Evolutionary conservation across 2,113 vertebrate species (phyloP), one percentile per base, ranked within the genome.

Genomic region (Tretioscincus oriximinensis): DNA sequence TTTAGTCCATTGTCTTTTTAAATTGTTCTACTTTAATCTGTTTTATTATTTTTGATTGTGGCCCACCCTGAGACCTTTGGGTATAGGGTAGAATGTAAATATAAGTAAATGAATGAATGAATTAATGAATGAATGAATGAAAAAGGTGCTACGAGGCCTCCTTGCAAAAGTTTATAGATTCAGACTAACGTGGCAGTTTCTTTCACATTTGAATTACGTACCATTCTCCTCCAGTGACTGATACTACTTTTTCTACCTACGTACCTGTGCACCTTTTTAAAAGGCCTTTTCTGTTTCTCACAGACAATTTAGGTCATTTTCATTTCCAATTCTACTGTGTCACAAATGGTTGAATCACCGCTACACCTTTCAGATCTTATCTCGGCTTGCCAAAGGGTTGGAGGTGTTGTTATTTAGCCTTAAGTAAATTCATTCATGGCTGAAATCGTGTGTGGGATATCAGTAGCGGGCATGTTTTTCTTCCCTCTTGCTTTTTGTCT

Each of bases 261-360:
- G 80, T 47, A 14, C 69, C 81, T 72, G 35, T 29, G 60, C 28
- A 14, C 26, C 20, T 41, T n/a, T 20, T 7, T 11, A 58, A 81
- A 68, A 61, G 1, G 11, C 24, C 11, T 58, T 45, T 80, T 45
- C 67, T 29, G 45, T 2, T 60, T 41, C 51, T 71, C 68, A 49
- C 22, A 72, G 78, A 10, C 54, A 63, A 72, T 71, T 64, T 9
- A 75, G 35, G 31, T 61, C 75, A 73, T 83, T 76, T 86, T 74
- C 45, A 66, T 72, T 84, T 76, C 29, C 80, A 78, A 83, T 83
- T 85, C 68, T 77, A 9, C 81, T 63, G 18, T 75, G 51, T 76
- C 84, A 86, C 66, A 63, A 81, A 41, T 76, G 35, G 51, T 83
- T 84, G n/a, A 64, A 78, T 76, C 47, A 80, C 58, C 2, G 29